Evolutionary conservation across 2,113 vertebrate genomes (phyloP), one percentile per base, ranked within the genome.

Genomic region (Gymnobelideus leadbeateri): DNA sequence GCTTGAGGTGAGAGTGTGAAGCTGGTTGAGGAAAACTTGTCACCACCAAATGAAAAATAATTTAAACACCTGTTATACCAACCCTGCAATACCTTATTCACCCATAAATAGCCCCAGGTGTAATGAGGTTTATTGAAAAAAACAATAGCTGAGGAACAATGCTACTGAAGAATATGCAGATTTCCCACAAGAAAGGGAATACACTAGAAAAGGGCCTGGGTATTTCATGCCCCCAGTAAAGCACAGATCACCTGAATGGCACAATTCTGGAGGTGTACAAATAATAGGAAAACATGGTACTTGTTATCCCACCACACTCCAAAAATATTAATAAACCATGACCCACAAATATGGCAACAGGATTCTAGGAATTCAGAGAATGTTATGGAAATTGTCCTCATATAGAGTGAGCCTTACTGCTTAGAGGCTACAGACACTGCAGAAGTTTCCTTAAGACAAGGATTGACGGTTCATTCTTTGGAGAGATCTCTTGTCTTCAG

Each of bases 401-500:
- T 90, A 49, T 23, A 89, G 43, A 90, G 89, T 23, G 94, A 91
- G 24, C 10, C 10, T 51, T 68, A 55, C 51, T 95, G 84, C 93
- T 91, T 53, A 14, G 8, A 91, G 11, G 46, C 37, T 90, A 95
- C 2, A 46, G 23, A 46, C 12, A 31, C 57, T 37, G 57, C 31
- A 68, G 57, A 68, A 68, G 10, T 28, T 37, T 68, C 28, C 10
- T 11, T 68, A 37, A 68, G 31, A 68, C 9, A 68, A 61, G 28
- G 14, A 10, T 68, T 31, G 28, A 28, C 26, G 52, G 55, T 84
- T 16, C 37, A 68, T 2, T 92, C 94, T 84, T 96, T 51, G 31
- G 90, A 68, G 24, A 91, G 95, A 91, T 52, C 94, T 95, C 51
- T 43, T 95, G 11, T 51, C 47, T 49, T 49, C 47, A 61, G 93